Base-by-base conservation (phyloP, 53 echinoderm and acorn worm genomes). In the Echinarachnius parma region DNA sequence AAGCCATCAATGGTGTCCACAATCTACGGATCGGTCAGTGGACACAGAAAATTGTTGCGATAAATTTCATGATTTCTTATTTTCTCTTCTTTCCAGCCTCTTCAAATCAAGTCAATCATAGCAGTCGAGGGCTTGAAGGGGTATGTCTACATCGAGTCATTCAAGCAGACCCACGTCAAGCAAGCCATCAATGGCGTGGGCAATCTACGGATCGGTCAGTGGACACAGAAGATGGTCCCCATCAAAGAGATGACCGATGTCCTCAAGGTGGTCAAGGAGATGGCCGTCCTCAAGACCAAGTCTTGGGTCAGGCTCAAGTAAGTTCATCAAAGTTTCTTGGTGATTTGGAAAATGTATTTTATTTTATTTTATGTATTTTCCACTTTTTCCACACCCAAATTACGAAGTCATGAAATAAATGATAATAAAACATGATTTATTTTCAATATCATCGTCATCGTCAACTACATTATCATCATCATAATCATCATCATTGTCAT, bases 191-290 rank as follows among this genome's bases (percentile, higher is more conserved):
- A 88, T 34, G 98, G 98, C 0, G 91, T 92, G 1, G 85, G 98
- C 31, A 88, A 85, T 60, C 82, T 98, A 1, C 58, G 98, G 23
- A 81, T 88, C 5, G 98, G 98, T 16, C 91, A 85, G 59, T 98
- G 86, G 83, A 91, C 81, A 3, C 91, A 98, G 62, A 84, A 92
- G 77, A 98, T 98, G 98, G 98, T 98, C 15, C 98, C 98, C 55
- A 92, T 92, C 75, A 98, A 98, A 53, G 98, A 98, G 64, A 98
- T 98, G 98, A 91, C 98, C 7, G 98, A 98, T 59, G 98, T 98
- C 11, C 75, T 92, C 7, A 85, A 87, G 46, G 96, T 96, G 54
- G 87, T 91, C 80, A 96, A 96, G 62, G 96, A 96, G 65, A 61
- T 77, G 4, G 83, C 81, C 21, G 50, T 83, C 8, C 77, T 96